Evolutionary conservation across 2,888 invertebrate genomes (phyloP).

Genomic region (Temnothorax rugatulus): DNA sequence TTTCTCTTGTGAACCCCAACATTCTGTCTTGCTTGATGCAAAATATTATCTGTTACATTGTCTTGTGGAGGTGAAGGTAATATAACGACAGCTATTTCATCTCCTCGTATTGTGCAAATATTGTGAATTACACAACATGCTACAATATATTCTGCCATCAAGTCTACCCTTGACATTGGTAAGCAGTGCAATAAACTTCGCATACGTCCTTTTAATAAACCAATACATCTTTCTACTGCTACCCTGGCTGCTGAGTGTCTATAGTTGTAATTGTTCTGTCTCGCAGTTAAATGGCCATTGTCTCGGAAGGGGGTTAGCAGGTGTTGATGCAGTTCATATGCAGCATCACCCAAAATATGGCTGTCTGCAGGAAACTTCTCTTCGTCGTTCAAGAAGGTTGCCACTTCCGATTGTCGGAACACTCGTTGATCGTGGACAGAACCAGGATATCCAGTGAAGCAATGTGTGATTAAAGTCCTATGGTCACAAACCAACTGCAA

Average conservation of each 20-base stretch:
- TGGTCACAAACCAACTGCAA: conserved; percentile 17
- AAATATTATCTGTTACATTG: not conserved
- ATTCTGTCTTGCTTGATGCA: conserved; percentile 15
- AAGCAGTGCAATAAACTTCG: conserved; percentile 68
- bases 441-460: not conserved
- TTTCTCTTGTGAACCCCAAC: conserved; percentile 21
- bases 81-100: conserved; percentile 48
- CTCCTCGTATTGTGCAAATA: conserved; percentile 64
- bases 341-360: conserved; percentile 8
- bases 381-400: not conserved
- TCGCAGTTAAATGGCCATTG: not conserved
- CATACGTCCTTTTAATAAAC: conserved; percentile 67
- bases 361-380: not conserved
- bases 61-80: not conserved
- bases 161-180: conserved; percentile 63
- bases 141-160: conserved; percentile 71
- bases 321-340: conserved; percentile 12
- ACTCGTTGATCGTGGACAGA: not conserved
- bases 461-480: not conserved
- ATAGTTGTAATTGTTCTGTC: conserved; percentile 64
- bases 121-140: conserved; percentile 75
- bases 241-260: conserved; percentile 65
- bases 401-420: not conserved
- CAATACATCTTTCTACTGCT: conserved; percentile 61
- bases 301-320: not conserved